Base-by-base conservation (phyloP, 2,113 vertebrate genomes). In the Sterrhoptilus dennistouni region DNA sequence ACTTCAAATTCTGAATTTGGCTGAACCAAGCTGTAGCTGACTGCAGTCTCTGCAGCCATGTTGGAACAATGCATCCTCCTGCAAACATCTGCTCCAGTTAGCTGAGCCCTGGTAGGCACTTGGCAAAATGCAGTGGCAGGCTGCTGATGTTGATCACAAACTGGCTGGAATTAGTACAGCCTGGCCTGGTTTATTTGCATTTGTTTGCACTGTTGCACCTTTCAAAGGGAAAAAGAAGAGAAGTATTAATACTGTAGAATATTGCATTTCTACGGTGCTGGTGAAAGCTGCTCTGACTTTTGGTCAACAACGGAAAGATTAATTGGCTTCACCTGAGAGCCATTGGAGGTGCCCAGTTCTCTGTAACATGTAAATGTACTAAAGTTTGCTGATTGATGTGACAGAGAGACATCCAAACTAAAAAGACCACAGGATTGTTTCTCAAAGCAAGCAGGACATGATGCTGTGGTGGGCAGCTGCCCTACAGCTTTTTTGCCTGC, bases 1-100 rank as follows among this genome's bases (percentile, higher is more conserved):
- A 93, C 60, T 87, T 74, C 45, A 53, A 1, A 57, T 70, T 54
- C 70, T 45, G 45, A 53, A 70, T 89, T 87, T 93, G 95, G 87
- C 56, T 95, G 72, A 83, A 42, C 60, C 69, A 47, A 21, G 54
- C 72, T 70, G 59, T 53, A 45, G 80, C 50, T 78, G 47, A 42
- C 36, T 54, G 42, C n/a, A 36, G 33, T 2, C 64, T 78, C 28
- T 29, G 25, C 36, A 90, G 70, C 63, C 54, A 65, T 3, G 0
- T 4, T 65, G 56, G 83, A 60, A 59, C 40, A 53, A 33, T 8
- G 42, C 64, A 83, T 33, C 52, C 80, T 42, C 87, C 20, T 78
- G 77, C 74, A 88, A 86, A 94, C 76, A 89, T 74, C 86, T 94
- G 90, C 79, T 95, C 52, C 45, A 24, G 68, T 63, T 38, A 88